phyloP scores from a whole-genome alignment of 2,113 vertebrate genomes.

The Tautogolabrus adspersus region DNA sequence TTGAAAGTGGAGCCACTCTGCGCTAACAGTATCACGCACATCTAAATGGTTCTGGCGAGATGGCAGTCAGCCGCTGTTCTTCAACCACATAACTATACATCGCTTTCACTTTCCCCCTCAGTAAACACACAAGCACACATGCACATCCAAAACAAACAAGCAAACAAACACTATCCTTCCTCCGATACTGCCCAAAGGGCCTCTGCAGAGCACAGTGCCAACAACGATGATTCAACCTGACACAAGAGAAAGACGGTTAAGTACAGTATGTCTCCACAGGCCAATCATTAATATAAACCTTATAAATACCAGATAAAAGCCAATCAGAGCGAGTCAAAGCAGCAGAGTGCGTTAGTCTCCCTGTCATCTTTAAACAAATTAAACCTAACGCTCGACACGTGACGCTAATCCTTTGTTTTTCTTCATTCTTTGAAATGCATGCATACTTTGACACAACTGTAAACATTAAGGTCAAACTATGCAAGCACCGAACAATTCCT shows the following conservation, averaged over 20 bases:
- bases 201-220: conserved; percentile 11
- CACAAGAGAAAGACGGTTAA: conserved; percentile 36
- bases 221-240: conserved; percentile 47
- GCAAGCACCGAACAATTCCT: no score
- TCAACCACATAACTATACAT: conserved; percentile 34
- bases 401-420: conserved; percentile 18
- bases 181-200: conserved; percentile 56
- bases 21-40: conserved; percentile 75
- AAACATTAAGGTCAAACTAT: neutral
- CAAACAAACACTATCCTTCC: conserved; percentile 63
- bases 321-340: neutral
- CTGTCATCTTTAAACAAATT: neutral
- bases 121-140: conserved; percentile 51
- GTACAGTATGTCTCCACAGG: conserved; percentile 23
- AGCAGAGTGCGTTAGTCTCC: conserved; percentile 12
- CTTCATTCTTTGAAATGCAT: neutral
- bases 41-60: conserved; percentile 70
- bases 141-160: conserved; percentile 71
- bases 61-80: conserved; percentile 39
- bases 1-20: conserved; percentile 49
- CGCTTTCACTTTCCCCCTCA: conserved; percentile 34
- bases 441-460: neutral
- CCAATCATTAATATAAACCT: conserved; percentile 11
- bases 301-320: conserved; percentile 13
- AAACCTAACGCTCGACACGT: neutral